These are phyloP conservation scores for Hyles vespertilio DNA, from an alignment of 1,140 invertebrate genomes.

Conservation along the genomic window DNA sequence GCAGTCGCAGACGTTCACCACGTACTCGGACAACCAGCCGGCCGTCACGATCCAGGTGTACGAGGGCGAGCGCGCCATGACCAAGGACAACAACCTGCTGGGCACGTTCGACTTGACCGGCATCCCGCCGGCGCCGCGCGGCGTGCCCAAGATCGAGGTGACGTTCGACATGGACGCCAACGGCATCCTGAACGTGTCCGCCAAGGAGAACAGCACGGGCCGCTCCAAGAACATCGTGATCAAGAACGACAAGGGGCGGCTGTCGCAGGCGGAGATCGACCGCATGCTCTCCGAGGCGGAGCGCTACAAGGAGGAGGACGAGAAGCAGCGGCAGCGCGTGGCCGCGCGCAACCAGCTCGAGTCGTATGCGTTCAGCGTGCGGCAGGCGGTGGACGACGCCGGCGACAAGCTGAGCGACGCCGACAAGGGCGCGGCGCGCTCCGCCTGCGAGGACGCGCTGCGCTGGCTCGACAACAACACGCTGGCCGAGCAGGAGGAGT, in stretches of 20 bases:
- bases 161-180: constrained; percentile 83
- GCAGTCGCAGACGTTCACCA: constrained; percentile 80
- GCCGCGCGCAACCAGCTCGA: constrained; percentile 87
- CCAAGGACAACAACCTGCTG: constrained; percentile 85
- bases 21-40: constrained; percentile 83
- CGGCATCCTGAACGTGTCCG: constrained; percentile 83
- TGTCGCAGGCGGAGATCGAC: constrained; percentile 94
- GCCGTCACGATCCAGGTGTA: constrained; percentile 81
- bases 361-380: constrained; percentile 87
- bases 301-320: constrained; percentile 82
- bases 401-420: constrained; percentile 75
- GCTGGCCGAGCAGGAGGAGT: constrained; percentile 88
- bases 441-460: constrained; percentile 75
- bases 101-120: constrained; percentile 87
- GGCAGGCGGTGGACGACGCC: constrained; percentile 77
- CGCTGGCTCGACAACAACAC: constrained; percentile 80
- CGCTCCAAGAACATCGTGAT: constrained; percentile 89
- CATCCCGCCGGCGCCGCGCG: constrained; percentile 88
- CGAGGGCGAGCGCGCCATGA: constrained; percentile 85
- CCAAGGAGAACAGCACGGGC: constrained; percentile 80
- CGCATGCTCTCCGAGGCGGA: constrained; percentile 89
- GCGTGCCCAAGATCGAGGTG: constrained; percentile 86
- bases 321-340: constrained; percentile 82
- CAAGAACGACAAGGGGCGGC: constrained; percentile 93
- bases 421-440: constrained; percentile 79